Conservation (phyloP, 2,797 vertebrate genomes). For the Propithecus perrieri region DNA sequence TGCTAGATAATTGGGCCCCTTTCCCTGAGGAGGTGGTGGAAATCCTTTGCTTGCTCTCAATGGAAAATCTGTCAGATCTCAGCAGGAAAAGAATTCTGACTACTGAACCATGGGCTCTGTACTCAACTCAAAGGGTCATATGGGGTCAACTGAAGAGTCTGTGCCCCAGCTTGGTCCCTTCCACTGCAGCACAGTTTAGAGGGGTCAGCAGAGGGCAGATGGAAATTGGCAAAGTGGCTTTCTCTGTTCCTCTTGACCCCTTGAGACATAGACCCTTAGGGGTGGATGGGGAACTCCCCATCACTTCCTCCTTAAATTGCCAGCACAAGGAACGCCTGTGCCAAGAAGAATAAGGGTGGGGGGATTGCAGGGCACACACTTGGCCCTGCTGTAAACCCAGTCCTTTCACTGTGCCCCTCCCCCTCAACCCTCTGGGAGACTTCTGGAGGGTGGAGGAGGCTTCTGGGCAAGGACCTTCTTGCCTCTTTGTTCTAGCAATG, state of each 20-base stretch:
- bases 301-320: not conserved
- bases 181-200: not conserved
- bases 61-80: not conserved
- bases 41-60: not conserved
- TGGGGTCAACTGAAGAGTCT: not conserved
- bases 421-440: not conserved
- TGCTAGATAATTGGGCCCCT: not conserved
- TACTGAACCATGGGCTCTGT: not conserved
- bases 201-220: not conserved
- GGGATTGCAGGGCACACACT: not conserved
- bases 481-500: not conserved
- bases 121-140: not conserved
- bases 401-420: not conserved
- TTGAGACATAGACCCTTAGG: not conserved
- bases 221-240: not conserved
- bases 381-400: not conserved
- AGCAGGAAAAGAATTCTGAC: not conserved
- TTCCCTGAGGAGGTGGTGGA: not conserved
- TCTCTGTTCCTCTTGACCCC: not conserved
- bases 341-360: not conserved
- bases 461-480: not conserved
- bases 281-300: not conserved
- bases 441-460: not conserved
- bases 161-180: not conserved
- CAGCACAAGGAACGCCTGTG: not conserved